Evolutionary conservation across 2,113 vertebrate genomes (phyloP).

Genomic region (Phalacrocorax pelagicus): DNA sequence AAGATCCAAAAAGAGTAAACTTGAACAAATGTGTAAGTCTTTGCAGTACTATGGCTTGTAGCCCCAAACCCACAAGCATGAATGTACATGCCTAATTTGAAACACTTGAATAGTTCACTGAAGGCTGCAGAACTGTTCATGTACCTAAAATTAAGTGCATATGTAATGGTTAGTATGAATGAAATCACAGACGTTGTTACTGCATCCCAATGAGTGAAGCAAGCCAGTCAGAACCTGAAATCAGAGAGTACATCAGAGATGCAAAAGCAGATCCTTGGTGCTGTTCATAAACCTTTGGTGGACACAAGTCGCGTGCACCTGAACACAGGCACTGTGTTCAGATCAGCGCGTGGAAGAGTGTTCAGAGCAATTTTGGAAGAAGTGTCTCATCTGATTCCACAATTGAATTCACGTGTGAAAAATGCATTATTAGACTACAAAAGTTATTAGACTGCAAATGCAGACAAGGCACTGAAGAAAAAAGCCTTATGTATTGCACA

Average conservation of each 20-base stretch:
- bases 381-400: neutral
- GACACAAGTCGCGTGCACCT: neutral
- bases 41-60: neutral
- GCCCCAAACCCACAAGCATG: neutral
- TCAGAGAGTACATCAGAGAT: neutral
- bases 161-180: neutral
- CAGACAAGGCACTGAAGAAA: neutral
- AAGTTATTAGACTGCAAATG: neutral
- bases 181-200: neutral
- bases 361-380: neutral
- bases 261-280: neutral
- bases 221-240: neutral
- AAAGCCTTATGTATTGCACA: neutral
- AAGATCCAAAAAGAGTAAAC: neutral
- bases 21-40: neutral
- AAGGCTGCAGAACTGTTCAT: neutral
- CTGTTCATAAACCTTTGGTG: neutral
- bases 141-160: constrained; percentile 16
- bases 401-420: neutral
- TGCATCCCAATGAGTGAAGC: neutral
- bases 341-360: neutral
- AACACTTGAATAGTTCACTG: neutral
- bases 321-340: neutral
- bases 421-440: neutral
- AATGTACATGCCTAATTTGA: neutral